Conservation (phyloP, 1,140 invertebrate species). For the Nephila pilipes region DNA sequence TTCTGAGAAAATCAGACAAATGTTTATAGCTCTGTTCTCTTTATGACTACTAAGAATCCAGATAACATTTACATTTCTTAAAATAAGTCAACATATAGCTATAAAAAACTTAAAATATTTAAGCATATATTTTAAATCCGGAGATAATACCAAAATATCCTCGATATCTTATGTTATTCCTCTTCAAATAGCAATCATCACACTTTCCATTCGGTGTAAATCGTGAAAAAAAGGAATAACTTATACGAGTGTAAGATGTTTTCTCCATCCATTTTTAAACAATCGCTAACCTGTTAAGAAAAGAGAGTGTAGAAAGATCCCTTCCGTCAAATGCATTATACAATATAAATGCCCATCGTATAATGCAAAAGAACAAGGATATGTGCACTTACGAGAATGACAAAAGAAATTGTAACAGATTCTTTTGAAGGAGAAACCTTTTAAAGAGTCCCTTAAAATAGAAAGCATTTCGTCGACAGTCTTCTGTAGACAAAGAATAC, state of each 20-base stretch:
- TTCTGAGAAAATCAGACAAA: too few relatives aligned
- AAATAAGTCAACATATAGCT: too few relatives aligned
- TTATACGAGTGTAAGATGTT: background rate
- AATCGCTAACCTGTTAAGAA: background rate
- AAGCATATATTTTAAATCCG: too few relatives aligned
- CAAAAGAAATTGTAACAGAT: conserved; percentile 64
- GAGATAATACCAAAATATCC: too few relatives aligned
- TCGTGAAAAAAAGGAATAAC: background rate
- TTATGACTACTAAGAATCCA: too few relatives aligned
- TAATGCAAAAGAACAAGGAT: conserved; percentile 54
- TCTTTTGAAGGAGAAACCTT: conserved; percentile 54
- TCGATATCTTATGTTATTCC: too few relatives aligned
- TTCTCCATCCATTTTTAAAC: background rate
- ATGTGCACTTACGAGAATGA: conserved; percentile 13
- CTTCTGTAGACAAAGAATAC: conserved; percentile 27
- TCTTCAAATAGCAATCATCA: too few relatives aligned
- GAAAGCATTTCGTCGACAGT: conserved; percentile 45
- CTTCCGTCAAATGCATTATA: conserved; percentile 21
- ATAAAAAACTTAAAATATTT: too few relatives aligned
- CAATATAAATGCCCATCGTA: conserved; percentile 28
- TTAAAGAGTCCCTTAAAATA: conserved; percentile 63
- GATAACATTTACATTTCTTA: too few relatives aligned
- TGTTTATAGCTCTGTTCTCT: too few relatives aligned
- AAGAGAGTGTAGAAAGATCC: background rate
- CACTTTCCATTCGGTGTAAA: too few relatives aligned